Evolutionary conservation across 2,797 vertebrate species (phyloP).

Genomic region (Carapus acus): DNA sequence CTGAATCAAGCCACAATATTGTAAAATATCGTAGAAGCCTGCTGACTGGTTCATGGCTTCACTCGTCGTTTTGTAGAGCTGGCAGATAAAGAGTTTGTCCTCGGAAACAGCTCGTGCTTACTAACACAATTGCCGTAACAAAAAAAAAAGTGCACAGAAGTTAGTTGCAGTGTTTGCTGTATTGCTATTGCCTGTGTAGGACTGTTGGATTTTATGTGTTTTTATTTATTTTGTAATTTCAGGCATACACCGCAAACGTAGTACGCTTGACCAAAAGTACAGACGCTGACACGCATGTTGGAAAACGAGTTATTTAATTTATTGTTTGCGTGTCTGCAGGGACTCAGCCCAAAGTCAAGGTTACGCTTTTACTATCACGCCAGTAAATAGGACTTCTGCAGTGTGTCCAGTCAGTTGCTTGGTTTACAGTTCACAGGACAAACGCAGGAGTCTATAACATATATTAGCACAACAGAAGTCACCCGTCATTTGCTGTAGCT

Average conservation of each 20-base stretch:
- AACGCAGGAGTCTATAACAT: constrained; percentile 39
- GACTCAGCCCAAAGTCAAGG: constrained; percentile 41
- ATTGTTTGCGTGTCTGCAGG: constrained; percentile 67
- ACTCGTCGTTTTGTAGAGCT: constrained; percentile 66
- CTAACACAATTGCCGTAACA: constrained; percentile 67
- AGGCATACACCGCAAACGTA: constrained; percentile 54
- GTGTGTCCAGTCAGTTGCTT: constrained; percentile 52
- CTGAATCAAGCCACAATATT: constrained; percentile 73
- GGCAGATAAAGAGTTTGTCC: constrained; percentile 56
- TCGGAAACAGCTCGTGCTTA: constrained; percentile 61
- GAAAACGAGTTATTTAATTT: constrained; percentile 61
- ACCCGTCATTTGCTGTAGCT: constrained; percentile 62
- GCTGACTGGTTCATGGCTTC: constrained; percentile 67
- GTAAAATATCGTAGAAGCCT: constrained; percentile 64
- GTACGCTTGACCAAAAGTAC: constrained; percentile 69
- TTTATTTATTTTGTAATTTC: constrained; percentile 75
- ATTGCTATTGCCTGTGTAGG: constrained; percentile 67
- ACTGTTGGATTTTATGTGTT: constrained; percentile 70
- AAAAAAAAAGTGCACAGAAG: constrained; percentile 49
- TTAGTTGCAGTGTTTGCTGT: constrained; percentile 59
- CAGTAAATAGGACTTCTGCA: constrained; percentile 33
- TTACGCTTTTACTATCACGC: constrained; percentile 38
- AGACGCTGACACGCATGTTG: constrained; percentile 60
- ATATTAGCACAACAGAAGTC: constrained; percentile 60
- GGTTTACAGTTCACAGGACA: constrained; percentile 52